Evolutionary conservation across 1,140 invertebrate species (phyloP).

Genomic region (Asobara japonica): DNA sequence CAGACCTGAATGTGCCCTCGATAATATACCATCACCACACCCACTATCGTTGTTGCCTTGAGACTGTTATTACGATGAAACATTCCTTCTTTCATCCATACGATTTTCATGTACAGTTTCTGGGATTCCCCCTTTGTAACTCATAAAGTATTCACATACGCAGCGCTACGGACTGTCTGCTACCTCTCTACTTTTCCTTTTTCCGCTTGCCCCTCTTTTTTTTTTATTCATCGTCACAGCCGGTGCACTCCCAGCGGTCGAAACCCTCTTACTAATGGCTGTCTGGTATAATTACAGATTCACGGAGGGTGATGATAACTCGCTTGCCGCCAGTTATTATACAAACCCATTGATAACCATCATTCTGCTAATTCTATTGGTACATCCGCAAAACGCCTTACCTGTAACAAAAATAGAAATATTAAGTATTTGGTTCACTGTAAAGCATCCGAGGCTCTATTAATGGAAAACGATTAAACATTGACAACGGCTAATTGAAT

Average conservation of each 20-base stretch:
- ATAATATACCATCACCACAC: constrained; percentile 8
- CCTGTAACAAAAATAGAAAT: constrained; percentile 21
- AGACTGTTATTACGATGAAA: constrained; percentile 30
- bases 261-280: neutral
- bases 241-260: neutral
- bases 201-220: neutral
- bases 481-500: neutral
- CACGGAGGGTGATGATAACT: neutral
- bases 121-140: neutral
- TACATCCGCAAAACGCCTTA: neutral
- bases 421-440: neutral
- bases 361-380: neutral
- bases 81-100: constrained; percentile 7
- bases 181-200: neutral
- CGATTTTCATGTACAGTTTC: neutral
- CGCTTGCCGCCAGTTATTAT: neutral
- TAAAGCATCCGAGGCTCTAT: neutral
- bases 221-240: neutral
- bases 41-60: constrained; percentile 4
- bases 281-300: constrained; percentile 5
- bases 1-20: neutral
- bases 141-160: constrained; percentile 4
- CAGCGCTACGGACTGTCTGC: neutral
- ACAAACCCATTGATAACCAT: neutral
- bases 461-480: neutral